Evolutionary conservation across 2,888 invertebrate genomes (phyloP).

Genomic region (Meliscaeva auricollis): DNA sequence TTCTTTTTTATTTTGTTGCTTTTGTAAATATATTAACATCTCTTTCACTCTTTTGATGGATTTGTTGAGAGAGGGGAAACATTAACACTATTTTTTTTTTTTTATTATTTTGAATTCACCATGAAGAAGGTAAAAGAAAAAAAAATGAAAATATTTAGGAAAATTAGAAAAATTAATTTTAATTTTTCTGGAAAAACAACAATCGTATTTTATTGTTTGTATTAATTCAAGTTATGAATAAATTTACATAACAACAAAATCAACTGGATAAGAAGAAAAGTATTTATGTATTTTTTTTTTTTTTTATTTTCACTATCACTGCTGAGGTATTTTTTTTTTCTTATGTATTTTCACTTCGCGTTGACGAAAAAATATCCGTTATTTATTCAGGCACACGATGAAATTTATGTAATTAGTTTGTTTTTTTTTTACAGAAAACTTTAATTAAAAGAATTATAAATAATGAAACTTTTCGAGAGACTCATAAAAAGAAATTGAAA

Average conservation of each 20-base stretch:
- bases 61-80: conserved; percentile 15
- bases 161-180: conserved; percentile 1
- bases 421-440: background rate
- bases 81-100: background rate
- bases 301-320: conserved; percentile 17
- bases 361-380: conserved; percentile 43
- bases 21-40: background rate
- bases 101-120: conserved; percentile 40
- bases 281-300: background rate
- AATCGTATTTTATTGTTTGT: background rate
- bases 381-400: conserved; percentile 50
- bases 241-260: background rate
- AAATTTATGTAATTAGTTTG: background rate
- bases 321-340: conserved; percentile 45
- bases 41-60: background rate
- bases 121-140: conserved; percentile 3
- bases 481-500: background rate
- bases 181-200: conserved; percentile 16
- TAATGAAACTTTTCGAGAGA: background rate
- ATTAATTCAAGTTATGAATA: background rate
- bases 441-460: background rate
- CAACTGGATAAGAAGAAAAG: background rate
- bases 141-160: conserved; percentile 26
- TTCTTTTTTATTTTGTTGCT: conserved; percentile 6
- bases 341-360: conserved; percentile 28